Evolutionary conservation across 1,140 invertebrate species (phyloP), one percentile per base, ranked within the genome.

Genomic region (Scaptomyza graminum): DNA sequence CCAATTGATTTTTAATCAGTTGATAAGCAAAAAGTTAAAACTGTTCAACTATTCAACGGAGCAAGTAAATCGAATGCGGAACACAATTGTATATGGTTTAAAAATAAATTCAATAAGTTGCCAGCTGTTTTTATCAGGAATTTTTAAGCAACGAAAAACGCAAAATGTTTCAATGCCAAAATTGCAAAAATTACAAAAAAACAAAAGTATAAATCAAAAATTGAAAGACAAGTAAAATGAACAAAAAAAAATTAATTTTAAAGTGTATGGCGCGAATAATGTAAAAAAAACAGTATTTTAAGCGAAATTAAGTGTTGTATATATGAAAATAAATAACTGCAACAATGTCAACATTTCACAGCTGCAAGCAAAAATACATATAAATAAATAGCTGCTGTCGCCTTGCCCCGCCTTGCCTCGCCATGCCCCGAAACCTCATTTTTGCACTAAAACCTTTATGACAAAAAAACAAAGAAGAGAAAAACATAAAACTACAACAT

Each of bases 341-440:
- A 18, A 18, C 18, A 60, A 47, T 51, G 55, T 59, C 44, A 57
- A 49, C 55, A 60, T 15, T 49, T 5, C 15, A 15, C 12, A 34
- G 47, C 54, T 47, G 16, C 54, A 52, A 46, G 47, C 54, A 66
- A 22, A 54, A 46, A 75, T 80, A 52, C 54, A 69, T 67, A 75
- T 70, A 77, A 74, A 80, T 81, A 77, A 84, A 87, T 81, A 77
- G 82, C 81, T 74, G 64, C 22, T 31, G 43, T 55, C 60, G 50
- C 57, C 28, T 9, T 57, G 63, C 69, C 76, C 22, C 6, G 28
- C 52, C 4, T 22, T 22, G 2, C 2, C 18, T 22, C 4, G 18
- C 18, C 1, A 22, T 22, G 18, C 18, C 18, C 4, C 18, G 47
- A 75, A 79, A 74, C 54, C 15, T 34, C 15, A 51, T 39, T 31